These are phyloP conservation scores for Drosophila prostipennis DNA, from an alignment of 2,888 invertebrate genomes.

Conservation along the genomic window DNA sequence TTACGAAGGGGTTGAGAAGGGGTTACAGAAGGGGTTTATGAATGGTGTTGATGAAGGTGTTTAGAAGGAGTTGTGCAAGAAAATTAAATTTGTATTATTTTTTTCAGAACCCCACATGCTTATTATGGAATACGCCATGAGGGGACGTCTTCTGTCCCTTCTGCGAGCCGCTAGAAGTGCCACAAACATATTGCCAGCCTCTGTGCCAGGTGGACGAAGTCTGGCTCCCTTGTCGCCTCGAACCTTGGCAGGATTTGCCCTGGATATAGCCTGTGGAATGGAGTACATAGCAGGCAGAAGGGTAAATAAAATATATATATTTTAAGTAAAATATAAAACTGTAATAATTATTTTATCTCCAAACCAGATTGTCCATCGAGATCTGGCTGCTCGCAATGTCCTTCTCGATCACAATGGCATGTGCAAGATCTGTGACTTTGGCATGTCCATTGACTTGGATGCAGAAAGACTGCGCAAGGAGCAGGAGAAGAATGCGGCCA, in stretches of 20 bases:
- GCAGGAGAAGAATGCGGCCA: constrained; percentile 76
- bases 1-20: too few species aligned
- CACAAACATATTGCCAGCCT: constrained; percentile 85
- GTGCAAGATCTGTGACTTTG: constrained; percentile 95
- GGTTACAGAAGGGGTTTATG: too few species aligned
- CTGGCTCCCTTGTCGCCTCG: constrained; percentile 84
- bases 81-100: too few species aligned
- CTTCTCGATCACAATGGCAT: constrained; percentile 93
- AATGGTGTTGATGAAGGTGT: too few species aligned
- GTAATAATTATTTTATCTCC: neutral
- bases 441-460: constrained; percentile 90
- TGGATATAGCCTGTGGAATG: constrained; percentile 94
- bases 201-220: constrained; percentile 83
- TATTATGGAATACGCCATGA: constrained; percentile 94
- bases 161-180: constrained; percentile 86
- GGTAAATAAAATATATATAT: constrained; percentile 85
- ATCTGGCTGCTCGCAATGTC: constrained; percentile 92
- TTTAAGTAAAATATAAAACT: neutral
- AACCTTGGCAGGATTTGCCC: constrained; percentile 91
- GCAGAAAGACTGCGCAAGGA: constrained; percentile 76
- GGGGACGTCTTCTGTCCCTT: constrained; percentile 91
- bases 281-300: constrained; percentile 92
- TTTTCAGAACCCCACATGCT: constrained; percentile 91
- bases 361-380: constrained; percentile 92
- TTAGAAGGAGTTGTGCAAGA: too few species aligned